phyloP scores from a whole-genome alignment of 2,797 vertebrate species.

The Artibeus lituratus region DNA sequence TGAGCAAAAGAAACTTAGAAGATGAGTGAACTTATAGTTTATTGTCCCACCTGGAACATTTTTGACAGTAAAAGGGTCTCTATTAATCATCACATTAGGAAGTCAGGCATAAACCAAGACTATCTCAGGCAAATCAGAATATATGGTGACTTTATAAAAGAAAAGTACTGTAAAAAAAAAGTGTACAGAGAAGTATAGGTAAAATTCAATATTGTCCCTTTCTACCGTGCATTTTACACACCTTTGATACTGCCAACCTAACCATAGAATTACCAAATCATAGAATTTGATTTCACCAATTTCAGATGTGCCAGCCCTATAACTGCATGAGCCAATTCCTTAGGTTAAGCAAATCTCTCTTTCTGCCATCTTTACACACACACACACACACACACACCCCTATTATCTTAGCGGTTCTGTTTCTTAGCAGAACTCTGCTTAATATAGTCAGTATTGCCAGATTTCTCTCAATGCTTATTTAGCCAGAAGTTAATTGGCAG shows the following conservation, averaged over 20 bases:
- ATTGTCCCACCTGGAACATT: neutral
- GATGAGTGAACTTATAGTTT: neutral
- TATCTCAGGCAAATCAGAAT: neutral
- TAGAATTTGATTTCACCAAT: neutral
- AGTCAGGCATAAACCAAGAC: slow-evolving; percentile 4
- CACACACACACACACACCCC: neutral
- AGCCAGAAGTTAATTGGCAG: neutral
- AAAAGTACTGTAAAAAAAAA: neutral
- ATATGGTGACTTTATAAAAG: neutral
- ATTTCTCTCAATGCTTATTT: slow-evolving; percentile 14
- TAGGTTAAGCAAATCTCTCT: neutral
- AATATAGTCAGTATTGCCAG: neutral
- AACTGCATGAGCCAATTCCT: neutral
- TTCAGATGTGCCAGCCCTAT: neutral
- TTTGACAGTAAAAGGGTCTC: neutral
- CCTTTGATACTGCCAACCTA: neutral
- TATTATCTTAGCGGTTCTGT: neutral
- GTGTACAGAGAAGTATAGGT: neutral
- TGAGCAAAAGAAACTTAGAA: slow-evolving; percentile 12
- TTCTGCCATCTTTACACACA: neutral
- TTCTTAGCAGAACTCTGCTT: neutral
- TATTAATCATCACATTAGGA: neutral
- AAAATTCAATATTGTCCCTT: neutral
- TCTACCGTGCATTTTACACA: neutral
- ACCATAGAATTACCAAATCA: neutral